phyloP scores from a whole-genome alignment of 2,888 invertebrate species.

The Harpagoxenus sublaevis region DNA sequence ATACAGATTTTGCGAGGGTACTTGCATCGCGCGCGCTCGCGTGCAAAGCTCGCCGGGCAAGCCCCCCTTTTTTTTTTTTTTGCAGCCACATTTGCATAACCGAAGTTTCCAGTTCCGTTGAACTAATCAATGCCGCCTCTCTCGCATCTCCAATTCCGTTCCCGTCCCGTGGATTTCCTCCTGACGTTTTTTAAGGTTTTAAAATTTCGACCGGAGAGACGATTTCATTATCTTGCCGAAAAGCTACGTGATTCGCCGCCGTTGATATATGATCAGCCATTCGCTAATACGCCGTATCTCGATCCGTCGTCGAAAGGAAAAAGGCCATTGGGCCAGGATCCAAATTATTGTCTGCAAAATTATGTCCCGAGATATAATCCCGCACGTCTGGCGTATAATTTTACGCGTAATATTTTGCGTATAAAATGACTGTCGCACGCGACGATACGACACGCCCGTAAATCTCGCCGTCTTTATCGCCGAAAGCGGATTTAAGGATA shows the following conservation, averaged over 20 bases:
- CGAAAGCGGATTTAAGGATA: conserved; percentile 44
- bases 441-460: conserved; percentile 33
- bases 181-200: conserved; percentile 10
- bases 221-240: conserved; percentile 29
- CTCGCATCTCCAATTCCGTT: conserved; percentile 39
- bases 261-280: neutral
- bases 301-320: neutral
- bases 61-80: neutral
- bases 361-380: neutral
- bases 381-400: neutral
- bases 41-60: conserved; percentile 16
- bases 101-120: conserved; percentile 49
- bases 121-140: conserved; percentile 49
- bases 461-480: conserved; percentile 42
- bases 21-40: conserved; percentile 23
- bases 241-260: conserved; percentile 4
- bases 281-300: neutral
- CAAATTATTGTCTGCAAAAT: conserved; percentile 23
- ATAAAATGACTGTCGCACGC: conserved; percentile 29
- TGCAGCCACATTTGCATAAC: conserved; percentile 46
- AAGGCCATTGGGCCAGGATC: neutral
- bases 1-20: conserved; percentile 51
- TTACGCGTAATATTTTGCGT: conserved; percentile 37
- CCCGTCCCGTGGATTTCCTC: conserved; percentile 5
- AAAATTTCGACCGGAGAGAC: conserved; percentile 14